A percentile compares a stretch with the other conserved stretches of the same genome.
Conservation (phyloP, 2,888 invertebrate species). For the Lysandra bellargus region DNA sequence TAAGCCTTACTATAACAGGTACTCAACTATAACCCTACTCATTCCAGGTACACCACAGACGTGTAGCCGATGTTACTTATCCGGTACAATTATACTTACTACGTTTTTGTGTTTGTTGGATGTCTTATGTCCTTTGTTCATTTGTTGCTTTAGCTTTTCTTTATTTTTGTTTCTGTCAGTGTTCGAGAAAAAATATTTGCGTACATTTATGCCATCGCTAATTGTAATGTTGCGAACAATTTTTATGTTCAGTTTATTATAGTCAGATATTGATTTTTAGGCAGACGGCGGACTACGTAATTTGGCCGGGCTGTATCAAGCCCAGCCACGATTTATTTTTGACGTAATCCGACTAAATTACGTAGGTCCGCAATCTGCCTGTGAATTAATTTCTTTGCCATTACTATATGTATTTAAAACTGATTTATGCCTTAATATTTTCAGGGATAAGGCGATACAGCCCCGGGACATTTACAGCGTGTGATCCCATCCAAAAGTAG, state of each 20-base stretch:
- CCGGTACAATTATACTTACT: not conserved
- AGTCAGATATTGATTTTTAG: too few species aligned
- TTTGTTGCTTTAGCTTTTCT: slow-evolving; percentile 18
- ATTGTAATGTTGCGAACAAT: not conserved
- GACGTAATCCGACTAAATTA: not conserved
- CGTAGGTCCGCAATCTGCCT: not conserved
- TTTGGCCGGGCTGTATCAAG: not conserved
- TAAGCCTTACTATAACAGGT: slow-evolving; percentile 35
- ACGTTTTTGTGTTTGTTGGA: slow-evolving; percentile 19
- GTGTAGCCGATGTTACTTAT: slow-evolving; percentile 53
- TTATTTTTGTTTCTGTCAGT: not conserved
- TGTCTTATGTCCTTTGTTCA: slow-evolving; percentile 40
- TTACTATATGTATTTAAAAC: not conserved
- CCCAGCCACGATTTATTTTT: not conserved
- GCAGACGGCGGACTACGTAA: not conserved
- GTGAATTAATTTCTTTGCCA: not conserved
- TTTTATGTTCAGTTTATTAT: not conserved
- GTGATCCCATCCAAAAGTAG: slow-evolving; percentile 34
- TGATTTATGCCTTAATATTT: slow-evolving; percentile 32
- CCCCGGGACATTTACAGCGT: slow-evolving; percentile 46
- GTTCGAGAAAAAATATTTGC: not conserved
- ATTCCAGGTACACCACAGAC: slow-evolving; percentile 68
- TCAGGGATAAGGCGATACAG: slow-evolving; percentile 44
- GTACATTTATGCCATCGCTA: not conserved
- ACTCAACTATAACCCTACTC: slow-evolving; percentile 33